Evolutionary conservation across 2,113 vertebrate genomes (phyloP).

Genomic region (Periophthalmodon schlosseri): DNA sequence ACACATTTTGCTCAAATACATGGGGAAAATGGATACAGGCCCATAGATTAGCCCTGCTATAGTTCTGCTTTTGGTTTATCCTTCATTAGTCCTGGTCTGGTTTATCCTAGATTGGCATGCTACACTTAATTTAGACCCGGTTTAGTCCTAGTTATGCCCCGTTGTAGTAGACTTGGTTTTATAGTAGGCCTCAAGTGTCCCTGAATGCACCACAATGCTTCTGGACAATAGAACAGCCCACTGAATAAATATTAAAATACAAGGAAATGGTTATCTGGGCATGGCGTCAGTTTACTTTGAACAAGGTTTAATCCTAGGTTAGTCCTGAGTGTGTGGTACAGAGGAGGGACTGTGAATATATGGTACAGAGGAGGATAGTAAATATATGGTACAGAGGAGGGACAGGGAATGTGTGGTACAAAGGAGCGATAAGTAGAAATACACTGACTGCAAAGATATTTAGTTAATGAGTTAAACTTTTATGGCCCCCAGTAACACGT

Average conservation of each 20-base stretch:
- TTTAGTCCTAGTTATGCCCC: background rate
- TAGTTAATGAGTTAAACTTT: background rate
- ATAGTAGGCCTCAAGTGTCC: background rate
- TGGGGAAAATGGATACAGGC: too few relatives aligned
- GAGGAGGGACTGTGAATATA: too few relatives aligned
- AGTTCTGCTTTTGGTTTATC: background rate
- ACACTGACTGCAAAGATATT: background rate
- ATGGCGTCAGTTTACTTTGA: too few relatives aligned
- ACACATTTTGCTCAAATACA: too few relatives aligned
- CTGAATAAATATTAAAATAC: background rate
- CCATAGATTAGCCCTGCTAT: background rate
- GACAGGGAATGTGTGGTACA: too few relatives aligned
- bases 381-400: too few relatives aligned
- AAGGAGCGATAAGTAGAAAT: too few relatives aligned
- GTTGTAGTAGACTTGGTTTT: background rate
- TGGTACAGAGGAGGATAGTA: too few relatives aligned
- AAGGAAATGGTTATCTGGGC: background rate
- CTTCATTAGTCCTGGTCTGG: background rate
- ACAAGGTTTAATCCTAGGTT: too few relatives aligned
- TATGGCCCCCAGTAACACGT: background rate
- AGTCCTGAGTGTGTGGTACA: too few relatives aligned
- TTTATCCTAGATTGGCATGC: too few relatives aligned
- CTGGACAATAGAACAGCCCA: background rate
- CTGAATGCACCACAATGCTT: too few relatives aligned
- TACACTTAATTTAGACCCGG: background rate